These are phyloP conservation scores for Agrilus cyanescens DNA, from an alignment of 2,888 invertebrate species.

Conservation along the genomic window DNA sequence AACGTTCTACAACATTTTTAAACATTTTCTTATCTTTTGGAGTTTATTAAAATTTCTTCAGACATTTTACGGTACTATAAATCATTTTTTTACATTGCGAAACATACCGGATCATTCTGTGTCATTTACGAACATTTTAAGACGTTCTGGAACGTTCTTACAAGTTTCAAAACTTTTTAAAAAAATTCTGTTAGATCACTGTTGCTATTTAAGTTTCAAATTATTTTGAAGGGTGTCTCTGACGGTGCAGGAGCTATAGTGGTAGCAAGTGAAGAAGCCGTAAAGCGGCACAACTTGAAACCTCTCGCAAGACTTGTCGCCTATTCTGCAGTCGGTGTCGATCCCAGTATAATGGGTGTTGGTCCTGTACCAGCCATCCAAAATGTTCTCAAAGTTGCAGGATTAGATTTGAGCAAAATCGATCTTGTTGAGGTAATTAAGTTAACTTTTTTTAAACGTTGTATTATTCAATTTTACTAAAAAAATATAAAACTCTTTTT, in stretches of 20 bases:
- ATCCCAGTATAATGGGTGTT: conserved; percentile 96
- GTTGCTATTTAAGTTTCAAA: not conserved
- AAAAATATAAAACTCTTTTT: conserved; percentile 13
- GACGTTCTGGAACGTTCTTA: too few relatives aligned
- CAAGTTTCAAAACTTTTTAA: too few relatives aligned
- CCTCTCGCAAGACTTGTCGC: conserved; percentile 87
- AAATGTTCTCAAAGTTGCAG: conserved; percentile 67
- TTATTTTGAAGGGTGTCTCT: conserved; percentile 68
- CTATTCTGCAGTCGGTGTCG: conserved; percentile 89
- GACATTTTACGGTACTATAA: too few relatives aligned
- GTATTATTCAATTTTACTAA: conserved; percentile 1
- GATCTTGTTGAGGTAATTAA: conserved; percentile 77
- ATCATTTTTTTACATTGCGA: too few relatives aligned
- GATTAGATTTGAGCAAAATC: conserved; percentile 71
- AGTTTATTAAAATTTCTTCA: too few relatives aligned
- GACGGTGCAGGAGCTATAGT: conserved; percentile 95
- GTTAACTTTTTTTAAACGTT: not conserved
- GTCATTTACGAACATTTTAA: too few relatives aligned
- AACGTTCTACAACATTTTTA: too few relatives aligned
- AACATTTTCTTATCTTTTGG: too few relatives aligned
- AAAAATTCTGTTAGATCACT: too few relatives aligned
- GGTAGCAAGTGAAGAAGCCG: conserved; percentile 82
- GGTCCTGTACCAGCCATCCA: conserved; percentile 92
- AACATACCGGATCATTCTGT: too few relatives aligned
- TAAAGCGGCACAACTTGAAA: conserved; percentile 65